Evolutionary conservation across 2,888 invertebrate species (phyloP), one percentile per base, ranked within the genome.

Genomic region (Lingula anatina): DNA sequence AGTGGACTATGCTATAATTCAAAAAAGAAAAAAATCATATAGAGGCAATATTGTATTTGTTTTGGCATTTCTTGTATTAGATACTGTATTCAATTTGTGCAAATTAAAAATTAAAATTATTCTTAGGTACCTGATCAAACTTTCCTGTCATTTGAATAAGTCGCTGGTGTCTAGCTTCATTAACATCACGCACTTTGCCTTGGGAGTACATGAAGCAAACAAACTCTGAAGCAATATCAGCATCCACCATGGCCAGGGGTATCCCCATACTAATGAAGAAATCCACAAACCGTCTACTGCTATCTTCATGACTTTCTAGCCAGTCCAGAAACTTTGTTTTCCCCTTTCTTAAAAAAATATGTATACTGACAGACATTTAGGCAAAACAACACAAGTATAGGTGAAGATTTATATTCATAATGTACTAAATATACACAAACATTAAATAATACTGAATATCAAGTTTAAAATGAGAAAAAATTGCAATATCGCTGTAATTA

Each of bases 151-250:
- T 44, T 26, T 45, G 23, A n/a, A 47, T 20, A 7, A 47, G 28
- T 47, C 41, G 38, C n/a, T 41, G n/a, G 44, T 46, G 45, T 38
- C 47, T 44, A 9, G 47, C 47, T 42, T 47, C 47, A 47, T 47
- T 26, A 26, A 47, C 38, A 42, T 47, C 47, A 20, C 45, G 26
- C 20, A 24, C 5, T n/a, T 42, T 18, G 20, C 21, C 26, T 23
- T 44, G 44, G 25, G 45, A 7, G 44, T 46, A 46, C 44, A 46
- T 45, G 21, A n/a, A 25, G 25, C 47, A 47, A 21, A 47, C 44
- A 31, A 46, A 44, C 21, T 40, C 28, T 20, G 47, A 47, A 18
- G 44, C 44, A 44, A 41, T 20, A 26, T 47, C 47, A 24, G 21
- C 21, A 42, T 45, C 44, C n/a, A 38, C 21, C 18, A 24, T 47